Evolutionary conservation across 2,888 invertebrate species (phyloP), one percentile per base, ranked within the genome.

Genomic region (Xylota sylvarum): DNA sequence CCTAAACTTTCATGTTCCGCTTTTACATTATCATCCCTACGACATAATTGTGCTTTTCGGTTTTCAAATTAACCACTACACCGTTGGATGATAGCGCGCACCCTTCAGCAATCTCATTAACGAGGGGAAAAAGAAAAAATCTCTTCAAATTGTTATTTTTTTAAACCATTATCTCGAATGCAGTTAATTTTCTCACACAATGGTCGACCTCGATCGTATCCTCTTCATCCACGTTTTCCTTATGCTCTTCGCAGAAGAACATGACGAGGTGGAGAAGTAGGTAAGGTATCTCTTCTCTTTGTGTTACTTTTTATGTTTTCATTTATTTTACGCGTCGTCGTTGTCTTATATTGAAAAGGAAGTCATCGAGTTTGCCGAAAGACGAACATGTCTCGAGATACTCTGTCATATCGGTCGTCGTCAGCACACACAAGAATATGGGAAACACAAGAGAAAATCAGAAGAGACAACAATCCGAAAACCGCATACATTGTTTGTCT

Each of bases 291-390:
- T 23, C 46, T 46, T 14, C 14, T 50, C 43, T 50, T 69, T 67
- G 78, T 67, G 78, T 67, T 78, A 56, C 32, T 48, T 74, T 84
- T 84, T 73, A 73, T 73, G 72, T 67, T 74, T 83, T 83, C 83
- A 78, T 78, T 79, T 69, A 74, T 74, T 79, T 62, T 52, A 72
- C 32, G 69, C 65, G 27, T 52, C 23, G 23, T 23, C 23, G 23
- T 23, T 3, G 1, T 23, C 17, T 43, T 62, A 23, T 55, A 73
- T 55, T 62, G 48, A 64, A 76, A n/a, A 76, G 70, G 48, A 58
- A 70, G 70, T 65, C 64, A 60, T 70, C 60, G 23, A 3, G 48
- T 78, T n/a, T 55, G 52, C 37, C 55, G 35, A 46, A 69, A 35
- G 27, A 64, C 35, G 50, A 37, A 37, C 10, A 37, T 37, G 12